Percentiles rank a stretch among this genome's conserved stretches.
Conservation (phyloP, 2,888 invertebrate genomes). For the Leptarthrus brevirostris region DNA sequence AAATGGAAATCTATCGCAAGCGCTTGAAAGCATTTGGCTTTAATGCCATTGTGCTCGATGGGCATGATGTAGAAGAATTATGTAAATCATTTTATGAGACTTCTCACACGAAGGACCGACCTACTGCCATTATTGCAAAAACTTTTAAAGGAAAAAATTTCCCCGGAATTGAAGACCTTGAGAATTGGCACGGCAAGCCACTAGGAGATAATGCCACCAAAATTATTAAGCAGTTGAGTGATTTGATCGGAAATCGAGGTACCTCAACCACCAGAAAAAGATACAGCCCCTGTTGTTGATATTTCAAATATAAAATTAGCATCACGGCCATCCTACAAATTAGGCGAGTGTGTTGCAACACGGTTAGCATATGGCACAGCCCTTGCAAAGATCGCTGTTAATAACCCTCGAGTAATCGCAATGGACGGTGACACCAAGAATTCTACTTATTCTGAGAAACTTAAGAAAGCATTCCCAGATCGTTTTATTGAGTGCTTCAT, state of each 20-base stretch:
- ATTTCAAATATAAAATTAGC: slow-evolving; percentile 79
- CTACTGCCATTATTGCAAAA: slow-evolving; percentile 94
- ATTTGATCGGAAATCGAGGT: slow-evolving; percentile 76
- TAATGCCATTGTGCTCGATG: slow-evolving; percentile 92
- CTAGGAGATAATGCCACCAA: slow-evolving; percentile 84
- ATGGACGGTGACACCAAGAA: slow-evolving; percentile 99
- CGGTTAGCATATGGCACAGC: slow-evolving; percentile 95
- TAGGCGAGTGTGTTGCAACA: slow-evolving; percentile 85
- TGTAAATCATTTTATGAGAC: slow-evolving; percentile 90
- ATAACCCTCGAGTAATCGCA: slow-evolving; percentile 86
- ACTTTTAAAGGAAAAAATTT: slow-evolving; percentile 95
- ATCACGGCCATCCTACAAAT: slow-evolving; percentile 84
- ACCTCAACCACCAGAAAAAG: slow-evolving; percentile 73
- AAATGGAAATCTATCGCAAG: slow-evolving; percentile 83
- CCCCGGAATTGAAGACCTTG: slow-evolving; percentile 89
- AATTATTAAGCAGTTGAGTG: slow-evolving; percentile 75
- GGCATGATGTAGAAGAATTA: slow-evolving; percentile 93
- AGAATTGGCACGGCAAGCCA: slow-evolving; percentile 99
- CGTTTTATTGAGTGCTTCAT: slow-evolving; percentile 97
- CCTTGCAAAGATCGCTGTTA: slow-evolving; percentile 85
- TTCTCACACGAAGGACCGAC: slow-evolving; percentile 78
- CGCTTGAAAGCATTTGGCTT: slow-evolving; percentile 92
- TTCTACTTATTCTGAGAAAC: slow-evolving; percentile 95
- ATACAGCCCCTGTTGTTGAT: slow-evolving; percentile 79
- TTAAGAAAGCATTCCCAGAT: slow-evolving; percentile 78